Evolutionary conservation across 2,888 invertebrate genomes (phyloP).

Genomic region (Diachrysia chrysitis): DNA sequence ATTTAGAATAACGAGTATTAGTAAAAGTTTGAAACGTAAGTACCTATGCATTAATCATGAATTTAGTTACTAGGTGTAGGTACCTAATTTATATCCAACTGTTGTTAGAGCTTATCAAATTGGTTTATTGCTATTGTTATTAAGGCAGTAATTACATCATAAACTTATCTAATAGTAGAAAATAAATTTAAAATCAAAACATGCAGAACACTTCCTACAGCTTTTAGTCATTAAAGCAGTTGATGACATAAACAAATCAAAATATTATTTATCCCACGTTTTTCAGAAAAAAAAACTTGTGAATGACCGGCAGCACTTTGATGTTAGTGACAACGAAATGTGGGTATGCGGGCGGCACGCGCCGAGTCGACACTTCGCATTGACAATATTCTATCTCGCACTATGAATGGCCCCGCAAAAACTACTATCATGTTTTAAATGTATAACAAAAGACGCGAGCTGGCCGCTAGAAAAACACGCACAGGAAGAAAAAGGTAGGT

Average conservation of each 20-base stretch:
- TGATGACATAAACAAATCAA: neutral
- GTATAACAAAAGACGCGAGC: neutral
- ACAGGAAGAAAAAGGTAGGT: neutral
- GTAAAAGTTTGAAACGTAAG: no score
- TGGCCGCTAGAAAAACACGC: neutral
- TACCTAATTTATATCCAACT: no score
- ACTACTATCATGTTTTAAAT: neutral
- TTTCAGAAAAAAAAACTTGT: conserved; percentile 57
- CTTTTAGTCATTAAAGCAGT: neutral
- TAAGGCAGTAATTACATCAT: no score
- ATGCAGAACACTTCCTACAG: neutral
- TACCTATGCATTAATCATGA: no score
- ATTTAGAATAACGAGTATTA: no score
- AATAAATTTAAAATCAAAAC: neutral
- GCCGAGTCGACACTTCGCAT: conserved; percentile 42
- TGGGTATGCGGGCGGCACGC: conserved; percentile 78
- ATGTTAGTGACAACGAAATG: conserved; percentile 40
- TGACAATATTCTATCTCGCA: conserved; percentile 43
- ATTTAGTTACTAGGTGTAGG: no score
- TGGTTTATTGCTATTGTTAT: no score
- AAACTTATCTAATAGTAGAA: no score
- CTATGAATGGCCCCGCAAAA: conserved; percentile 8
- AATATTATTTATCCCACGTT: conserved; percentile 1
- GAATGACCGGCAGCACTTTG: conserved; percentile 51
- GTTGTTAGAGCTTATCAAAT: no score